phyloP scores from a whole-genome alignment of 1,140 invertebrate species.

The Stegodyphus mimosarum region DNA sequence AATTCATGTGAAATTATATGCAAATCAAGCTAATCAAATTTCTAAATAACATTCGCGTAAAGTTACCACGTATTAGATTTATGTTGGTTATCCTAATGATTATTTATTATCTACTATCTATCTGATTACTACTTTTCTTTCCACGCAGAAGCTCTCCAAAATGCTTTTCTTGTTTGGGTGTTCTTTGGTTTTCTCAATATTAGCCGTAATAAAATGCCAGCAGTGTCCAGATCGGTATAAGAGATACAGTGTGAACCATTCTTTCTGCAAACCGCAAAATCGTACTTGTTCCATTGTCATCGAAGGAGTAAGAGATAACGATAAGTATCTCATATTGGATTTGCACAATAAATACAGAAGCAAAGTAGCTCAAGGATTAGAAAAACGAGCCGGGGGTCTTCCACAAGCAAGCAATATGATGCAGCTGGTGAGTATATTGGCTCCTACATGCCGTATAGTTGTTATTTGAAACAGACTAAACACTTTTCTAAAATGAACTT shows the following conservation, averaged over 20 bases:
- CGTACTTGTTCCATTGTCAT: background rate
- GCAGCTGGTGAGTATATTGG: background rate
- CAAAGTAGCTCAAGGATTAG: background rate
- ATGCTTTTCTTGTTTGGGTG: no score
- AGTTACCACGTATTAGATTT: no score
- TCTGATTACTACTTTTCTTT: no score
- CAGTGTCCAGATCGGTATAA: background rate
- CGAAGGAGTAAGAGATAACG: background rate
- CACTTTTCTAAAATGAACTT: background rate
- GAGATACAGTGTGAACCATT: background rate
- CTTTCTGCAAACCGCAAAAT: background rate
- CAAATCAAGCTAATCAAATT: no score
- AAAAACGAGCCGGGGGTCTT: background rate
- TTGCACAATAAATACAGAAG: conserved; percentile 1
- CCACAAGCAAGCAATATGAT: background rate
- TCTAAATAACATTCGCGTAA: no score
- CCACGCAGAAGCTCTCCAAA: no score
- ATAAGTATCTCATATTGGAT: background rate
- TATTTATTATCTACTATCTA: no score
- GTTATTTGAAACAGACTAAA: background rate
- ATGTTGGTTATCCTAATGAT: no score
- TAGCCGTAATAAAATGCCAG: background rate
- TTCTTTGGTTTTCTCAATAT: no score
- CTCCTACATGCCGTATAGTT: background rate
- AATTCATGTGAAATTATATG: no score